Evolutionary conservation across 2,888 invertebrate genomes (phyloP), one percentile per base, ranked within the genome.

Genomic region (Drosophila rellima): DNA sequence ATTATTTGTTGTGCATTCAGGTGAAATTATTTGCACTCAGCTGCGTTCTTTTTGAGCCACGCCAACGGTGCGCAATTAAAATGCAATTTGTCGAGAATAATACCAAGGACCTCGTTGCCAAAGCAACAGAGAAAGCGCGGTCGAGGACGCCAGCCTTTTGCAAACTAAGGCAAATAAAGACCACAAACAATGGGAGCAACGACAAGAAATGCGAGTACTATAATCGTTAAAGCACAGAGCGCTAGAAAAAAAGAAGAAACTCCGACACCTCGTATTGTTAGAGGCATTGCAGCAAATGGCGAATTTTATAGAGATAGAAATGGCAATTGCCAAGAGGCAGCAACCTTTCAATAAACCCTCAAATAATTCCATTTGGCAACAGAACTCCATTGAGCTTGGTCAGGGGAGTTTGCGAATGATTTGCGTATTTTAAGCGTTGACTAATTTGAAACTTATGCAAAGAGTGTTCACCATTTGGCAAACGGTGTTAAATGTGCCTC

Each of bases 51-150:
- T 84, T 79, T 74, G 70, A 78, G 45, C 48, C 11, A 44, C 39
- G 42, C 35, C 55, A 75, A 57, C 60, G 50, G 66, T 56, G 80
- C 71, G 73, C 85, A 87, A 88, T 87, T 84, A 87, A 80, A 84
- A 87, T 85, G 80, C 80, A 85, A 84, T 87, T 87, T 87, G 65
- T 67, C 54, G 69, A 69, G 68, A 66, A 78, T 61, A 75, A 80
- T 65, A 64, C 44, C 50, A 80, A 72, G 67, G 48, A 71, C 51
- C 55, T 48, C 45, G 54, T 31, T 23, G 56, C 55, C 42, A 63
- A 56, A 52, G 48, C 62, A 59, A 55, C 67, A n/a, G 31, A 23
- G 60, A 55, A 65, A 52, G 45, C 44, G 45, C 48, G 48, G 48
- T 47, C 42, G 55, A 74, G 55, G n/a, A 33, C 45, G 44, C 15